Base-by-base conservation (phyloP, 2,888 invertebrate species). In the Ochropleura plecta region DNA sequence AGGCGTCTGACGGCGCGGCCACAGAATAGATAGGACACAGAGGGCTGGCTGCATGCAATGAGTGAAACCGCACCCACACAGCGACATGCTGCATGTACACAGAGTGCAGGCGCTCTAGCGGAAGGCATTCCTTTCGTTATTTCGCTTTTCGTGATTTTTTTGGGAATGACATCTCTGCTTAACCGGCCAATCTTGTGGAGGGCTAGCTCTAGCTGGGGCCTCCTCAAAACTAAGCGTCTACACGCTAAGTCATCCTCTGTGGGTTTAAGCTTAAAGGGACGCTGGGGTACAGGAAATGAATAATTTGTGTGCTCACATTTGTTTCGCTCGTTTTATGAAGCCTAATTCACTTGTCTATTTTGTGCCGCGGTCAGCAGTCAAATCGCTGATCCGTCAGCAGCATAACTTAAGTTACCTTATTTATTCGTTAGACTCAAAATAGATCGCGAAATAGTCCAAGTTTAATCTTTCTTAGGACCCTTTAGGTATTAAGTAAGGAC, bases 401-500 rank as follows among this genome's bases (percentile, higher is more conserved):
- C 88, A 88, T 87, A 90, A 90, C 74, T 62, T 93, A 92, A 92
- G 94, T 92, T 92, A 93, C 91, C 91, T 82, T 94, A 94, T 94
- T 94, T 94, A 94, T 94, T 94, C 92, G 85, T 93, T 93, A 88
- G 82, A 84, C 63, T 55, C 79, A 80, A 83, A 55, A 88, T 93
- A 92, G 92, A 90, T 85, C 90, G 91, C 90, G 89, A 90, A 88
- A 85, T 88, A 86, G 83, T 88, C 80, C 86, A 85, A 82, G 83
- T 89, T 86, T 81, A 81, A 86, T 78, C 84, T 81, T 86, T 81
- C 77, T 76, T 88, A 84, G 83, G 71, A 74, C 78, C 90, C 91
- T 88, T 90, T 96, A 95, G 95, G 81, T 88, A 86, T 93, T 96
- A 96, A 96, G 96, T 95, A 95, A 93, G 96, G 94, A 96, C 96